Percentiles rank a stretch among this genome's conserved stretches.
Evolutionary conservation across 2,797 vertebrate genomes (phyloP).

Genomic region (Stomatorhinus walkeri): DNA sequence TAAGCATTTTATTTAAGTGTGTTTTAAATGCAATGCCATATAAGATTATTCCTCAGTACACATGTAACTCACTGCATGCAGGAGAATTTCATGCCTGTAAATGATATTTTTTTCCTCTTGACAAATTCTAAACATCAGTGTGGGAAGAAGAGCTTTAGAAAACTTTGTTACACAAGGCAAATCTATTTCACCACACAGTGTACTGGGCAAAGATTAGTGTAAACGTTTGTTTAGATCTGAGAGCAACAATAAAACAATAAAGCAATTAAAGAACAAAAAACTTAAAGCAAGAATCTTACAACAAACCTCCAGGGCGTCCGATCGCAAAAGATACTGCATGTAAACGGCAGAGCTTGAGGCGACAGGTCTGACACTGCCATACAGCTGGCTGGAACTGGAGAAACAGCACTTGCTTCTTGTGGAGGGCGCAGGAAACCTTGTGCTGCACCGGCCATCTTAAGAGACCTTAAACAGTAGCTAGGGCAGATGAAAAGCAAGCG

Average conservation of each 20-base stretch:
- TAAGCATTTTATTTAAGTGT: background rate
- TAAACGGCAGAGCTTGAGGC: background rate
- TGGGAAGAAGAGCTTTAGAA: background rate
- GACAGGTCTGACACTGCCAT: background rate
- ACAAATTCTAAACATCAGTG: background rate
- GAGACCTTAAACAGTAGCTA: background rate
- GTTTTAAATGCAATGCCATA: background rate
- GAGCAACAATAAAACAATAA: background rate
- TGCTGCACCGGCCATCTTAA: background rate
- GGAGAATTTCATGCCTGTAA: background rate
- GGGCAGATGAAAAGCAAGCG: background rate
- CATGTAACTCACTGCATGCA: background rate
- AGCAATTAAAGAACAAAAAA: background rate
- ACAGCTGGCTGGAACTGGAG: background rate
- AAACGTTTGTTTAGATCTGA: background rate
- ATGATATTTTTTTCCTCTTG: background rate
- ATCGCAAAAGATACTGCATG: background rate
- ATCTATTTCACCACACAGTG: background rate
- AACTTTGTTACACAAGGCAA: background rate
- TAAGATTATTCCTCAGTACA: background rate
- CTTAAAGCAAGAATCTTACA: background rate
- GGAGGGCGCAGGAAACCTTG: background rate
- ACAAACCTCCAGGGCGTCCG: background rate
- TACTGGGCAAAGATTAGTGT: background rate
- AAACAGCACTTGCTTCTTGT: background rate